Evolutionary conservation across 2,797 vertebrate species (phyloP).

Genomic region (Chrysocyon brachyurus): DNA sequence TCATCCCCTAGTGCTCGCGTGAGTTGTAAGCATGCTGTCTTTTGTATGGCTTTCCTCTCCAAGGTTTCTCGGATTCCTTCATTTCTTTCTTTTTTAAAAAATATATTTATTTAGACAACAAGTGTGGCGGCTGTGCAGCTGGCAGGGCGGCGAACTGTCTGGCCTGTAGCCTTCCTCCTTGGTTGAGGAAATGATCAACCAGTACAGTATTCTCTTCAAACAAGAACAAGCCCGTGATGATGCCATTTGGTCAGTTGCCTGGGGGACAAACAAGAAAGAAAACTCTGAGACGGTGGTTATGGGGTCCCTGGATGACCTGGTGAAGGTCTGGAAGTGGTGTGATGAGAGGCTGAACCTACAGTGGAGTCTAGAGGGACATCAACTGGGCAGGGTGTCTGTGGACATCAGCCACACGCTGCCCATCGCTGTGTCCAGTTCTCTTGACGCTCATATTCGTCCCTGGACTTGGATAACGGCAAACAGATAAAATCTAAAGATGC

Average conservation of each 20-base stretch:
- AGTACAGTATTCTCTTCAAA: too few relatives aligned
- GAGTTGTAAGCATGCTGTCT: neutral
- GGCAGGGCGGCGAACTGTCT: too few relatives aligned
- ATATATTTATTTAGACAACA: too few relatives aligned
- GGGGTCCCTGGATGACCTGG: conserved; percentile 96
- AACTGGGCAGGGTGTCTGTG: conserved; percentile 97
- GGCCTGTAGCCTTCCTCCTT: too few relatives aligned
- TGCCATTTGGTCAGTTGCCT: conserved; percentile 98
- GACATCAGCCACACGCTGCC: conserved; percentile 97
- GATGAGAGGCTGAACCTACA: conserved; percentile 98
- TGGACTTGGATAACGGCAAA: conserved; percentile 98
- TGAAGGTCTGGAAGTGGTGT: conserved; percentile 99
- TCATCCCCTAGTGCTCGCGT: fast-evolving
- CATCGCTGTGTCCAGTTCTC: conserved; percentile 97
- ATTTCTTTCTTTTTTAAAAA: neutral
- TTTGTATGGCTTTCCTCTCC: neutral
- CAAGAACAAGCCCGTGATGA: conserved; percentile 94
- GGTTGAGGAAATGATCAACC: too few relatives aligned
- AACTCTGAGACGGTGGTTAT: conserved; percentile 96
- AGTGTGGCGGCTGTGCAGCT: too few relatives aligned
- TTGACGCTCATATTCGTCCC: conserved; percentile 97
- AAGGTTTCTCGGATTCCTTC: neutral
- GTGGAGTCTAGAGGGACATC: conserved; percentile 98
- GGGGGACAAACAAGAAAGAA: conserved; percentile 96
- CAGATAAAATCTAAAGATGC: conserved; percentile 98